phyloP scores from a whole-genome alignment of 2,797 vertebrate genomes.

The Leucoraja ocellata region DNA sequence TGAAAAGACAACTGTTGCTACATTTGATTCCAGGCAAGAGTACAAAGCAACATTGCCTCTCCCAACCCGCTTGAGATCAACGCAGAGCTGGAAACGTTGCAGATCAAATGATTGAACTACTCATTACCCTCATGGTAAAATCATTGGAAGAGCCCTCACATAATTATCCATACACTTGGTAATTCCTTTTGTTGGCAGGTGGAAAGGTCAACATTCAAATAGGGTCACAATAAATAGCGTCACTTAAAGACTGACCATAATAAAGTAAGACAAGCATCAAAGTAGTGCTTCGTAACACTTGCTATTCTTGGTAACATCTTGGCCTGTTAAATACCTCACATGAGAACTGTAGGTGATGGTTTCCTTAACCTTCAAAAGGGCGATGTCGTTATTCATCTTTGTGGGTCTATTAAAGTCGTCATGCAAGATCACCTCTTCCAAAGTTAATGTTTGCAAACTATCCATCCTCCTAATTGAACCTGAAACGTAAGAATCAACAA shows the following conservation, averaged over 20 bases:
- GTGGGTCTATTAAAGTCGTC: background rate
- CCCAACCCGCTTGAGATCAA: background rate
- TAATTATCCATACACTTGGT: background rate
- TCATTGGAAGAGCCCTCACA: background rate
- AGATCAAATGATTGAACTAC: background rate
- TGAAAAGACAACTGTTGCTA: background rate
- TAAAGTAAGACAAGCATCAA: background rate
- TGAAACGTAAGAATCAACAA: background rate
- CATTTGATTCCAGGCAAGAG: background rate
- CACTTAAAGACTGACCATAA: background rate
- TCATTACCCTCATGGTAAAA: background rate
- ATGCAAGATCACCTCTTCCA: conserved; percentile 16
- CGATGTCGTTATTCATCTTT: conserved; percentile 9
- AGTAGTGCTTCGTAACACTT: background rate
- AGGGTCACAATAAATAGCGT: background rate
- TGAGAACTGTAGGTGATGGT: background rate
- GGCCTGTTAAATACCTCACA: background rate
- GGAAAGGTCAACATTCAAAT: background rate
- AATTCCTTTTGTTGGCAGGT: background rate
- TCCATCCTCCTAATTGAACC: background rate
- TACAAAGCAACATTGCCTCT: background rate
- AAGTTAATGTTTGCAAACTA: background rate
- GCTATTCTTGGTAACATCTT: background rate
- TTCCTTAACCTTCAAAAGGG: conserved; percentile 14
- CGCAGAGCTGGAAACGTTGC: background rate